phyloP scores from a whole-genome alignment of 2,888 invertebrate species.

The Tachina lurida region DNA sequence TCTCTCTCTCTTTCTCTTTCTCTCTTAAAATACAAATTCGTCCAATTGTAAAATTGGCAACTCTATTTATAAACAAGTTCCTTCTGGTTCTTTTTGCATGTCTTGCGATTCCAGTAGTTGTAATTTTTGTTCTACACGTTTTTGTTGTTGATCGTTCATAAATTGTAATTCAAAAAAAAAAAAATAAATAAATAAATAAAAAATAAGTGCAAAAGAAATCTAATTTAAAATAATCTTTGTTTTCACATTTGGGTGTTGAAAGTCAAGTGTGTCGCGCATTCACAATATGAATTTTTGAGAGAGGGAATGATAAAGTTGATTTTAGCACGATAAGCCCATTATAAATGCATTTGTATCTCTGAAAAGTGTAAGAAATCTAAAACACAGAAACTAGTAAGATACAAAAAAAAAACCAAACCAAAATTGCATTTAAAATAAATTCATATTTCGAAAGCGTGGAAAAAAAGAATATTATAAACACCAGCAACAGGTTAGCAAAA shows the following conservation, averaged over 20 bases:
- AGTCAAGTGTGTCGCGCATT: conserved; percentile 69
- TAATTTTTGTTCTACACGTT: conserved; percentile 17
- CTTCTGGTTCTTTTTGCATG: not conserved
- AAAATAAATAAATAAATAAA: not conserved
- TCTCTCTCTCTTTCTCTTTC: not conserved
- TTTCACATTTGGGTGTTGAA: conserved; percentile 69
- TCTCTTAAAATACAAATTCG: not conserved
- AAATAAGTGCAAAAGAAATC: conserved; percentile 43
- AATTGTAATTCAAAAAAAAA: conserved; percentile 23
- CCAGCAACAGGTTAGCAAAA: conserved; percentile 45
- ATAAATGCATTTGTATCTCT: conserved; percentile 77
- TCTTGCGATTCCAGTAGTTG: not conserved
- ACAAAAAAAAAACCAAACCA: conserved; percentile 7
- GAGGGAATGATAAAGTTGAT: conserved; percentile 78
- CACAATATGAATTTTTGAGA: conserved; percentile 62
- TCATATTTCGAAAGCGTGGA: conserved; percentile 49
- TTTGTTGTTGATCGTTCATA: conserved; percentile 53
- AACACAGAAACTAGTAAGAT: conserved; percentile 48
- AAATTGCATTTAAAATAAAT: conserved; percentile 49
- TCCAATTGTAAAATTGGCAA: conserved; percentile 33
- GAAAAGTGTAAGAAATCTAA: conserved; percentile 13
- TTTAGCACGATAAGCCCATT: conserved; percentile 80
- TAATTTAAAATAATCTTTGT: conserved; percentile 59
- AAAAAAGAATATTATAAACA: conserved; percentile 11
- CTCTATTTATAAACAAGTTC: conserved; percentile 29